Evolutionary conservation across 2,113 vertebrate genomes (phyloP).

Genomic region (Ailuropoda melanoleuca): DNA sequence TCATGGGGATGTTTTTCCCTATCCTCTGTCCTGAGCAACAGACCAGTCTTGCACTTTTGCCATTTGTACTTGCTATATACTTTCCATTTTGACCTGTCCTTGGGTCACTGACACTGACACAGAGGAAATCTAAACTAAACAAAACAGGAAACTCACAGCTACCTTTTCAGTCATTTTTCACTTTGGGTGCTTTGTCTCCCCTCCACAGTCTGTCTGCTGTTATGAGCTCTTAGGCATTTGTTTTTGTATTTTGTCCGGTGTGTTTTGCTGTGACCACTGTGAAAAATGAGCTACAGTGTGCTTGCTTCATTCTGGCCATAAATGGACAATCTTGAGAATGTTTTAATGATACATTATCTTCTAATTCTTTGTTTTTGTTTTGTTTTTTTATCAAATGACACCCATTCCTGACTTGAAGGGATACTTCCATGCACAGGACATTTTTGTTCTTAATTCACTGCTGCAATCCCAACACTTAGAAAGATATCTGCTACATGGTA

Average conservation of each 20-base stretch:
- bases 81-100: background rate
- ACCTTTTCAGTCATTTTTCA: background rate
- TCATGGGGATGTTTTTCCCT: background rate
- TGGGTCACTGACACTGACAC: background rate
- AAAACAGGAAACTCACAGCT: background rate
- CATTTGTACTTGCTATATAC: background rate
- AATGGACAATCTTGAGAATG: background rate
- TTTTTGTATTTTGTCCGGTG: background rate
- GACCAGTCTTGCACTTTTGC: background rate
- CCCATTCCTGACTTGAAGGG: background rate
- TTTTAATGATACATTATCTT: background rate
- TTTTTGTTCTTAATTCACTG: background rate
- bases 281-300: background rate
- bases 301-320: background rate
- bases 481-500: background rate
- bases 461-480: background rate
- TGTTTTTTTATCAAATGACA: background rate
- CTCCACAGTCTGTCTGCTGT: background rate
- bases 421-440: background rate
- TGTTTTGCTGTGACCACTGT: background rate
- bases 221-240: background rate
- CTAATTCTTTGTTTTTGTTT: background rate
- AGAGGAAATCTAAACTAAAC: background rate
- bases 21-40: background rate
- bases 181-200: background rate